Percentiles rank a stretch among this genome's conserved stretches.
Conservation (phyloP, 1,140 invertebrate genomes). For the Ostrea edulis region DNA sequence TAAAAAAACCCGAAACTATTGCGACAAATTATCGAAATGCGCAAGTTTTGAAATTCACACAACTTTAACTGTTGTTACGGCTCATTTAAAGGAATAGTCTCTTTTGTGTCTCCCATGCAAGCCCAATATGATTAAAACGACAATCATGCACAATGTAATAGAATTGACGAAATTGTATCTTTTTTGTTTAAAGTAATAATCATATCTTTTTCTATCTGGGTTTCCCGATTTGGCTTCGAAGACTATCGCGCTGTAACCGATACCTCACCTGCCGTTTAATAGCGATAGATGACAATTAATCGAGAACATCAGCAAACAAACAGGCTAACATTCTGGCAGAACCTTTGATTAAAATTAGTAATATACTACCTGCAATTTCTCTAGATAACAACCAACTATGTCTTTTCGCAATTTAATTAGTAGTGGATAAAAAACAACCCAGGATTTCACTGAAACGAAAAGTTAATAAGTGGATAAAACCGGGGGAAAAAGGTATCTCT, state of each 20-base stretch:
- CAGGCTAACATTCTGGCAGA: background rate
- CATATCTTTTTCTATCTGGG: no score
- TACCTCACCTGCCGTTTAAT: conserved; percentile 5
- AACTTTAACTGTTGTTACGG: no score
- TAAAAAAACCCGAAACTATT: no score
- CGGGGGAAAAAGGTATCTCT: background rate
- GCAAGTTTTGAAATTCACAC: no score
- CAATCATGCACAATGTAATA: no score
- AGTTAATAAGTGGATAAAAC: conserved; percentile 38
- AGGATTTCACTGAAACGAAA: conserved; percentile 31
- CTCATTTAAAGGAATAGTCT: no score
- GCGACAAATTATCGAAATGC: no score
- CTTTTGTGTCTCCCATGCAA: no score
- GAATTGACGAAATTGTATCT: no score
- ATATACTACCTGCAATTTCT: conserved; percentile 7
- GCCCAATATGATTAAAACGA: no score
- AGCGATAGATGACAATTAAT: conserved; percentile 20
- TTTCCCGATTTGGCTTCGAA: background rate
- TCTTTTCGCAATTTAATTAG: conserved; percentile 45
- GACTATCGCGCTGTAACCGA: background rate
- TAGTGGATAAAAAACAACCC: background rate
- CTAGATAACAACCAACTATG: background rate
- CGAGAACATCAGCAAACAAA: background rate
- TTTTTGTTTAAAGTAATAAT: no score
- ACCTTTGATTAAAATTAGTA: conserved; percentile 6